A percentile compares a stretch with the other conserved stretches of the same genome.
These are phyloP conservation scores for Dissostichus mawsoni DNA, from an alignment of 2,113 vertebrate genomes.

Conservation along the genomic window DNA sequence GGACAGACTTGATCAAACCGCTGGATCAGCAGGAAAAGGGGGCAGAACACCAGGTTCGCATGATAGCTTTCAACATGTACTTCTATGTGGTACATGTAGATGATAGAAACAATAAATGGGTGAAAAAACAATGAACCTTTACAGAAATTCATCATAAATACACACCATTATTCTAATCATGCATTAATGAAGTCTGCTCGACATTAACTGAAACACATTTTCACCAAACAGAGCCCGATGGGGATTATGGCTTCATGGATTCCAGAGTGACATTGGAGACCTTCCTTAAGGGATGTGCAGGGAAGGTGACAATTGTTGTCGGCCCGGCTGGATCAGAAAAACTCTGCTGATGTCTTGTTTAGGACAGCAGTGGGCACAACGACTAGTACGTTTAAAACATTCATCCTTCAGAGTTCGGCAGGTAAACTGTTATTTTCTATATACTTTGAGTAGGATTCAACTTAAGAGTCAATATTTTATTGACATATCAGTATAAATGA, in stretches of 20 bases:
- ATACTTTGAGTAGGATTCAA: not conserved
- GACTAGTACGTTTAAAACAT: conserved; percentile 55
- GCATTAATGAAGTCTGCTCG: not conserved
- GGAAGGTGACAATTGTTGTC: conserved; percentile 83
- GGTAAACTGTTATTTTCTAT: no score
- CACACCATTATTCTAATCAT: not conserved
- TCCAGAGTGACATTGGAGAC: conserved; percentile 77
- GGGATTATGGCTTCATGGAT: conserved; percentile 75
- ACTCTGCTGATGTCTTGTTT: conserved; percentile 86
- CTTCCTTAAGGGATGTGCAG: conserved; percentile 77
- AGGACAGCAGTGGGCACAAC: conserved; percentile 86
- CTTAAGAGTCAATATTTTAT: not conserved
- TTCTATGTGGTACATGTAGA: not conserved
- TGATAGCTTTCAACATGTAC: not conserved
- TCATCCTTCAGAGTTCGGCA: not conserved
- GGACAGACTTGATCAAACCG: conserved; percentile 70
- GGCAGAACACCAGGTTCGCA: conserved; percentile 29
- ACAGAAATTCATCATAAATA: not conserved
- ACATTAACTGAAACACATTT: not conserved
- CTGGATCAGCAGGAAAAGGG: conserved; percentile 55
- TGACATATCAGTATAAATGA: no score
- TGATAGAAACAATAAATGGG: not conserved
- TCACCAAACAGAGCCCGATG: conserved; percentile 51
- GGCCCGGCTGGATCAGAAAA: conserved; percentile 91
- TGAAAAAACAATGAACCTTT: not conserved